Evolutionary conservation across 2,113 vertebrate species (phyloP), one percentile per base, ranked within the genome.

Genomic region (Nothoprocta pentlandii): DNA sequence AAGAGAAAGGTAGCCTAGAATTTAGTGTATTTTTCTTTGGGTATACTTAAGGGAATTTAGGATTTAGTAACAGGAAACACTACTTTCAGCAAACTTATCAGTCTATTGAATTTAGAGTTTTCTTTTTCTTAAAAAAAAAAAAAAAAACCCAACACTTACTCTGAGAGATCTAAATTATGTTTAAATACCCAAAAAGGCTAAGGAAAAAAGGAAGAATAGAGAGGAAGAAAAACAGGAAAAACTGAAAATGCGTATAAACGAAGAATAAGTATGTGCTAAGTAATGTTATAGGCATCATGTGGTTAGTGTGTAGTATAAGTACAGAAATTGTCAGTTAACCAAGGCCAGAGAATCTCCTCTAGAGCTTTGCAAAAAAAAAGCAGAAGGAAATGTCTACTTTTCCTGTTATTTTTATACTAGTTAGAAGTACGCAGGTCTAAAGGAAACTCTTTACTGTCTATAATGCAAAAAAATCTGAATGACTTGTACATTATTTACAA

Each of bases 1-100:
- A 96, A 77, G 98, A 97, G 39, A 84, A 94, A 96, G 96, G 98
- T 92, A 92, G 85, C 86, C 22, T 74, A 34, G 44, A 47, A 22
- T 15, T n/a, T 36, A 26, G 19, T 16, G 2, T 66, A 36, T 25
- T 89, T 75, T 89, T 46, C 10, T 77, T 77, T 16, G 30, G 1
- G 47, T 68, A 12, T 47, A 28, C 12, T 77, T 80, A 5, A 17
- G 41, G 26, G 4, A 5, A 13, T 44, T 77, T 77, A 67, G 47
- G 32, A 84, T 79, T 90, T 92, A 70, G 20, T 73, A 85, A 54
- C 15, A 16, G 6, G 86, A 93, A 81, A 34, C 21, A 62, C 3
- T 71, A 26, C 80, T 85, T 85, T 58, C 46, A 63, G 30, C 2
- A 2, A 76, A 21, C 49, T 67, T 71, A 21, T 47, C 23, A 26